A percentile compares a stretch with the other conserved stretches of the same genome.
These are phyloP conservation scores for Rambutsinella grinnellia DNA, from an alignment of 2,888 invertebrate species.

Conservation along the genomic window DNA sequence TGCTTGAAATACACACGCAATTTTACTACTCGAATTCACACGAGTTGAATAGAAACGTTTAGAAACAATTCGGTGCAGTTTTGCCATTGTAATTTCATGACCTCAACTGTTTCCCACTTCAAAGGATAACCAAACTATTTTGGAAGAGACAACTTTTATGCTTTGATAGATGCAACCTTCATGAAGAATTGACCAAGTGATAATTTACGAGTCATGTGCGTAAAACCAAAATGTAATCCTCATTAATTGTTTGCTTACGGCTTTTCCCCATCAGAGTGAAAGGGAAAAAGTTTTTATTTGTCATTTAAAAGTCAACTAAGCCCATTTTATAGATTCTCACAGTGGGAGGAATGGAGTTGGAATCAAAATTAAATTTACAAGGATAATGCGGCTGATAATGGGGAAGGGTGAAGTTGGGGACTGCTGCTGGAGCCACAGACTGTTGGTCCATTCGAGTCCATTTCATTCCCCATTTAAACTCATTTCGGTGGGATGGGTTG, in stretches of 20 bases:
- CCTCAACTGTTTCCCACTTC: background rate
- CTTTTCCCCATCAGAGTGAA: background rate
- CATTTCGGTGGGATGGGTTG: background rate
- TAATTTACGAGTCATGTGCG: conserved; percentile 5
- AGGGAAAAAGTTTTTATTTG: conserved; percentile 22
- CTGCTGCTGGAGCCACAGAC: background rate
- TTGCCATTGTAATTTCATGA: background rate
- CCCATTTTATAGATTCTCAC: background rate
- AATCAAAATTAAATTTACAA: conserved; percentile 39
- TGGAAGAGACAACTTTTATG: conserved; percentile 10
- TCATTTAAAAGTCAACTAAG: conserved; percentile 41
- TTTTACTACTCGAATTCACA: no score
- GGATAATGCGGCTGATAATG: conserved; percentile 1
- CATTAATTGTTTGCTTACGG: conserved; percentile 27
- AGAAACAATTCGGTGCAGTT: background rate
- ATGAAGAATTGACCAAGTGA: conserved; percentile 32
- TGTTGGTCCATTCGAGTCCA: background rate
- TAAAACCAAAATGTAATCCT: conserved; percentile 2
- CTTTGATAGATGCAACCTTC: conserved; percentile 42
- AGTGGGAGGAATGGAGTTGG: conserved; percentile 1
- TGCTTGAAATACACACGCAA: background rate
- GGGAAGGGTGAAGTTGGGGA: background rate
- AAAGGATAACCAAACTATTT: background rate
- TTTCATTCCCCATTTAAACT: background rate
- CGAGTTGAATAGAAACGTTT: background rate